Evolutionary conservation across 2,888 invertebrate species (phyloP).

Genomic region (Cerastis rubricosa): DNA sequence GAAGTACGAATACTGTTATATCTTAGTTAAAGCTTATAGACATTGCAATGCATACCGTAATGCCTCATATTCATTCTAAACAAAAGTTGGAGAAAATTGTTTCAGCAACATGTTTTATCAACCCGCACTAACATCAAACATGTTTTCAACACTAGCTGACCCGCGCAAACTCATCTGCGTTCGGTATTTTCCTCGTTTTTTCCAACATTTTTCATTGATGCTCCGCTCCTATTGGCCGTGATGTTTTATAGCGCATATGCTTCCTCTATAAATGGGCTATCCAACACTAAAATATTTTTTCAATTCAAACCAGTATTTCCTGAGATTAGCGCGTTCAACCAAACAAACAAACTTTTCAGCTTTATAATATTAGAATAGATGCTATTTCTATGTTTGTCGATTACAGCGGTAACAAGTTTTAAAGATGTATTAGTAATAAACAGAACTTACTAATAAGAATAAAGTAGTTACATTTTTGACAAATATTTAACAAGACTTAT

Average conservation of each 20-base stretch:
- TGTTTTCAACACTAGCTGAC: neutral
- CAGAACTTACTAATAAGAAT: neutral
- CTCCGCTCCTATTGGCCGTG: too few species aligned
- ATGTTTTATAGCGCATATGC: too few species aligned
- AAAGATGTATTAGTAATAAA: neutral
- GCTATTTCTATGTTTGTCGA: neutral
- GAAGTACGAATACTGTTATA: constrained; percentile 45
- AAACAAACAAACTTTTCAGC: too few species aligned
- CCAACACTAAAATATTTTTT: too few species aligned
- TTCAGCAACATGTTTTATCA: neutral
- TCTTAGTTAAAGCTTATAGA: constrained; percentile 25
- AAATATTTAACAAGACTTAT: neutral
- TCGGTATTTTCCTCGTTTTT: too few species aligned
- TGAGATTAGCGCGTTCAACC: too few species aligned
- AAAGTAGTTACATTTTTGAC: neutral
- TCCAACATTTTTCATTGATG: too few species aligned
- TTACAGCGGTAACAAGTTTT: neutral
- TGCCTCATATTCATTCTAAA: neutral
- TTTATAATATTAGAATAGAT: too few species aligned
- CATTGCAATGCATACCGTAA: constrained; percentile 3
- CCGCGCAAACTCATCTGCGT: too few species aligned
- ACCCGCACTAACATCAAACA: neutral
- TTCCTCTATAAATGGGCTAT: too few species aligned
- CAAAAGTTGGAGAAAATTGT: neutral
- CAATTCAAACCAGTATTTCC: too few species aligned